Evolutionary conservation across 2,797 vertebrate species (phyloP).

Genomic region (Alectoris magna): DNA sequence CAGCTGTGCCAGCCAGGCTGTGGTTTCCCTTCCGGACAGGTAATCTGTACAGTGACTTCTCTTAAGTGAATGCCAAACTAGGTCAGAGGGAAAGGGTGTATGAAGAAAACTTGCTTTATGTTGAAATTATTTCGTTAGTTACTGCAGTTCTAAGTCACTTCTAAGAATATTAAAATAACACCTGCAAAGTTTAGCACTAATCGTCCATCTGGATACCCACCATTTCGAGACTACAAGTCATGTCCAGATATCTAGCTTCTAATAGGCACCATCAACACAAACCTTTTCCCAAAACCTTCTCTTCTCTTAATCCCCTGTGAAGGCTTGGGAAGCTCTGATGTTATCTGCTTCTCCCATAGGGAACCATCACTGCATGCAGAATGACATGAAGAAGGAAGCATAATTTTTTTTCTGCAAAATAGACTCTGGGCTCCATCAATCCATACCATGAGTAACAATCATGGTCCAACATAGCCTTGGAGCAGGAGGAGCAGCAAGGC

Average conservation of each 20-base stretch:
- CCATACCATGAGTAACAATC: background rate
- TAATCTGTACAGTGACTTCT: background rate
- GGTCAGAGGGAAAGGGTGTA: background rate
- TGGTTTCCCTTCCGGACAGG: background rate
- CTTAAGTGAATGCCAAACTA: background rate
- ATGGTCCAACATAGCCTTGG: background rate
- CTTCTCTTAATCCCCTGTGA: background rate
- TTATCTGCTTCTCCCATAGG: background rate
- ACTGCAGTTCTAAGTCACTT: background rate
- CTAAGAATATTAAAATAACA: background rate
- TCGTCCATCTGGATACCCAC: background rate
- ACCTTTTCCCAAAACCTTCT: background rate
- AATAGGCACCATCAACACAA: background rate
- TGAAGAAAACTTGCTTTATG: background rate
- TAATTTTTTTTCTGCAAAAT: background rate
- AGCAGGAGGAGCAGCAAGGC: background rate
- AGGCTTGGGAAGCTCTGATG: background rate
- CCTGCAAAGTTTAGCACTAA: background rate
- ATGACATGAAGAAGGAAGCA: background rate
- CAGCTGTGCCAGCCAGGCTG: background rate
- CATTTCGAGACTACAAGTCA: background rate
- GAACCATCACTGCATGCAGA: background rate
- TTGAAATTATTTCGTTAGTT: background rate
- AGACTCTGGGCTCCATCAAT: background rate
- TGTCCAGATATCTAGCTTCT: constrained; percentile 24